phyloP scores from a whole-genome alignment of 35 echinoderm and acorn worm genomes.

The Lytechinus variegatus region DNA sequence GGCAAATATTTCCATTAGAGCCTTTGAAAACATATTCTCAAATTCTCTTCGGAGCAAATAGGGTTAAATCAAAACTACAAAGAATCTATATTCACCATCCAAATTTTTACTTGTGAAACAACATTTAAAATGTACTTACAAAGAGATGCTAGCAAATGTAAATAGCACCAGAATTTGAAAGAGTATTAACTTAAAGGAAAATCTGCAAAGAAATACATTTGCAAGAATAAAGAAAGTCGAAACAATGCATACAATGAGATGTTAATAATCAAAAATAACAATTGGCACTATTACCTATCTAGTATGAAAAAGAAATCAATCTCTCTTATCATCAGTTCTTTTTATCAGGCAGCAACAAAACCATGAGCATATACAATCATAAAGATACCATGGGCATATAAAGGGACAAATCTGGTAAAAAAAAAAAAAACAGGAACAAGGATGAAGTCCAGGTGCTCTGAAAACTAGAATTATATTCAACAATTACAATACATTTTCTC shows the following conservation, averaged over 20 bases:
- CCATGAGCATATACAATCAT: background rate
- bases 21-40: background rate
- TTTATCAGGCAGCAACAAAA: background rate
- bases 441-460: background rate
- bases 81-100: background rate
- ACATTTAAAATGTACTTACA: background rate
- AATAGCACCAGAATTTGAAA: background rate
- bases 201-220: background rate
- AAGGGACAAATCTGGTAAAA: background rate
- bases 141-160: background rate
- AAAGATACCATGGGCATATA: background rate
- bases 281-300: background rate
- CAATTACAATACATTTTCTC: too few relatives aligned
- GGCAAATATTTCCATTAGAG: background rate
- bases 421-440: background rate
- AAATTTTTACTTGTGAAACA: background rate
- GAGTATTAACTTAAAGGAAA: background rate
- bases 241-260: background rate
- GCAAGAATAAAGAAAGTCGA: background rate
- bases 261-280: background rate
- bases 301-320: background rate
- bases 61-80: background rate
- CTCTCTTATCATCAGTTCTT: background rate
- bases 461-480: background rate
- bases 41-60: background rate